These are phyloP conservation scores for Masnerella sp. DNA, from an alignment of 2,888 invertebrate genomes.

Conservation along the genomic window DNA sequence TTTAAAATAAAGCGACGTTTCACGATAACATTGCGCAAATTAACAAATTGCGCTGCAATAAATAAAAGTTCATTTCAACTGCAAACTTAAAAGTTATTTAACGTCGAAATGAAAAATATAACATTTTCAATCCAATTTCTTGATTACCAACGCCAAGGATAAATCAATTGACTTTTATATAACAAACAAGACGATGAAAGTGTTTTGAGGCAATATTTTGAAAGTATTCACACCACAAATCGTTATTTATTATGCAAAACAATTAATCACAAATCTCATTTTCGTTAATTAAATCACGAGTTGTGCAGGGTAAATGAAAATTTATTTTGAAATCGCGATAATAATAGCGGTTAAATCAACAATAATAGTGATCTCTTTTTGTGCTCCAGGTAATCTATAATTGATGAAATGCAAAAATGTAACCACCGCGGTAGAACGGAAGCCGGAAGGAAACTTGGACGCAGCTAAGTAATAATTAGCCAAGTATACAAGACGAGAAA, in stretches of 20 bases:
- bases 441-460: constrained; percentile 70
- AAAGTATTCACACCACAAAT: constrained; percentile 24
- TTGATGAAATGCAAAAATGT: constrained; percentile 52
- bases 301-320: neutral
- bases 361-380: constrained; percentile 37
- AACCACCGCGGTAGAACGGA: constrained; percentile 56
- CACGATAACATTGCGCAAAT: constrained; percentile 1
- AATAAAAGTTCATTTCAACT: neutral
- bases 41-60: neutral
- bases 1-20: neutral
- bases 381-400: constrained; percentile 26
- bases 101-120: no score
- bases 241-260: constrained; percentile 29
- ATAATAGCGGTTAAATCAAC: constrained; percentile 26
- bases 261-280: constrained; percentile 45
- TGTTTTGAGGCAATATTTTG: constrained; percentile 31
- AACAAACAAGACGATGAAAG: constrained; percentile 14
- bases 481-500: constrained; percentile 57
- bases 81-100: no score
- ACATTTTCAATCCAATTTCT: no score
- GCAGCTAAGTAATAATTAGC: constrained; percentile 68
- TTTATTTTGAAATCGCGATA: constrained; percentile 8
- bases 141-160: no score
- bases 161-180: constrained; percentile 25
- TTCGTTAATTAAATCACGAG: constrained; percentile 36